Evolutionary conservation across 2,888 invertebrate species (phyloP), one percentile per base, ranked within the genome.

Genomic region (Camptogramma bilineatum): DNA sequence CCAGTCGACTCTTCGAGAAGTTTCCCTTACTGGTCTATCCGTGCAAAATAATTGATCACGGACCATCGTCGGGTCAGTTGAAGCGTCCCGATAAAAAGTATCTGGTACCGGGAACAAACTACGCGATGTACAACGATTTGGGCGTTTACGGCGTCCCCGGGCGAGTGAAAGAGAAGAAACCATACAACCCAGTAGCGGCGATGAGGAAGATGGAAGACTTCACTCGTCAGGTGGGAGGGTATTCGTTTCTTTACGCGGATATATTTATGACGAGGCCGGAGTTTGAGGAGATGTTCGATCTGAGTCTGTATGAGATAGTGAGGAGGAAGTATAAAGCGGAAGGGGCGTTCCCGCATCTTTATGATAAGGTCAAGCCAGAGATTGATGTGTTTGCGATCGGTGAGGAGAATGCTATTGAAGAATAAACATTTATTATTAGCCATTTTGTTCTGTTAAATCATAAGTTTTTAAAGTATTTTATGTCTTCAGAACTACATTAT

Each of bases 201-300:
- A 95, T 96, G 95, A 84, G 95, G 69, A 92, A 91, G 51, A 96
- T 96, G 96, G 96, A 96, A 77, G 93, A 94, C 85, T 96, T 96
- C 74, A 95, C 95, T 0, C 87, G 95, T 51, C 94, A 95, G 34
- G 94, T 95, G 0, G 95, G 95, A 0, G 96, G 96, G 0, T 95
- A 94, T 76, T 95, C 95, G 2, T 96, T 96, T 79, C 80, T 96
- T 18, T 96, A 96, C 70, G 96, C 96, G 0, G 96, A 96, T 76
- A 95, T 95, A 46, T 96, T 95, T 73, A 96, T 96, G 96, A 94
- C 90, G 0, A 84, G 88, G 13, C 80, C 93, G 24, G 96, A 96
- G 76, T 95, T 96, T 76, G 94, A 94, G 70, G 88, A 93, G 72
- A 96, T 96, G 96, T 96, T 96, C 74, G 96, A 96, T 82, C 81